Base-by-base conservation (phyloP, 2,797 vertebrate genomes). In the Apogon talboti region DNA sequence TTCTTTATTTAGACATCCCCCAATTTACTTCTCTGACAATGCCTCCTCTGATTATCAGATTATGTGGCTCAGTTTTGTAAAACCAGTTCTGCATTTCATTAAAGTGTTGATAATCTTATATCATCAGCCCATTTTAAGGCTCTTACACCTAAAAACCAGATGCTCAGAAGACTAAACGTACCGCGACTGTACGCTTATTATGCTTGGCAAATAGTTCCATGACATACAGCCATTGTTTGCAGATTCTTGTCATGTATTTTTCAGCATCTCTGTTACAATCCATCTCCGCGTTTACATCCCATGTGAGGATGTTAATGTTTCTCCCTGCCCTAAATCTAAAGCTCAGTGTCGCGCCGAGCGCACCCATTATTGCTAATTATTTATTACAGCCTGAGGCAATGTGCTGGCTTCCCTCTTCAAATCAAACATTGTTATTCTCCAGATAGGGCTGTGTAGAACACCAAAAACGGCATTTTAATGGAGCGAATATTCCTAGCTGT, bases 291-390 rank as follows among this genome's bases (percentile, higher is more conserved):
- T 73, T 83, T 75, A 46, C 55, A 57, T 79, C 72, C 71, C 74
- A 61, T 63, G 66, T 71, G 82, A 75, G 74, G 74, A 82, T 81
- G 71, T 70, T 78, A 81, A 85, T 85, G 72, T 75, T 66, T 69
- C 72, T 76, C 45, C n/a, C 54, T 84, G 84, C 78, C 86, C 86
- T 76, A 77, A 85, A 89, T 89, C 74, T 82, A 69, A 83, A 55
- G 77, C 79, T 76, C 69, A 48, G 81, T 76, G 84, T 89, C 71
- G 52, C 67, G 38, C 67, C 43, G 68, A 79, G 79, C 77, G 73
- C 81, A 48, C 83, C 82, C 87, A 82, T 91, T 90, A 89, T 76
- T 82, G 79, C 79, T 92, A 92, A 93, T 92, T 92, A 91, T 92
- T 89, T 89, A 90, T 88, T 82, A 66, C 77, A 81, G 86, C 89